phyloP scores from a whole-genome alignment of 2,797 vertebrate species.

The Tragelaphus eurycerus region DNA sequence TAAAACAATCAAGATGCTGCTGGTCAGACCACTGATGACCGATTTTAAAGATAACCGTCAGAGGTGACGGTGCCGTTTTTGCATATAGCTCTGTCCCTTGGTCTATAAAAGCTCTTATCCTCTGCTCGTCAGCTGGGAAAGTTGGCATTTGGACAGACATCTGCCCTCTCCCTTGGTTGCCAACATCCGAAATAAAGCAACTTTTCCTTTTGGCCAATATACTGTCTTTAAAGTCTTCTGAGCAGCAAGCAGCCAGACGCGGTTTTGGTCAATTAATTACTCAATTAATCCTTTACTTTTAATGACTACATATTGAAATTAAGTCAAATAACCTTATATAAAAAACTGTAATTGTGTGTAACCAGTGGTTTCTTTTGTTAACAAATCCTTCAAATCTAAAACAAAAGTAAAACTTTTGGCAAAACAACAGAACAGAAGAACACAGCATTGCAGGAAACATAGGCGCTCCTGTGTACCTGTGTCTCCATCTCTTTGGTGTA shows the following conservation, averaged over 20 bases:
- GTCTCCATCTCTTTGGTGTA: neutral
- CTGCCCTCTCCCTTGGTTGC: neutral
- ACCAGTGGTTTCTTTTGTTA: neutral
- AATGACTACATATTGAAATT: neutral
- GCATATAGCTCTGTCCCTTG: neutral
- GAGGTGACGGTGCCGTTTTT: neutral
- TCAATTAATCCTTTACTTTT: neutral
- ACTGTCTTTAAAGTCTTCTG: neutral
- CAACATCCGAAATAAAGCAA: neutral
- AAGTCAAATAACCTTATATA: neutral
- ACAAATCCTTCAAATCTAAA: neutral
- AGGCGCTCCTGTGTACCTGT: accelerated
- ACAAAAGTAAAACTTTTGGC: neutral
- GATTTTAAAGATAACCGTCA: neutral
- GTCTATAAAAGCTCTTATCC: neutral
- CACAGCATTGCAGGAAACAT: neutral
- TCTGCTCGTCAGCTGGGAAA: neutral
- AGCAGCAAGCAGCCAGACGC: neutral
- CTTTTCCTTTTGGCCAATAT: neutral
- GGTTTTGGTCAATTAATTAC: neutral
- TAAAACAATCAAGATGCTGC: neutral
- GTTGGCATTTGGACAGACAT: neutral
- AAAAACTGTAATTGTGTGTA: neutral
- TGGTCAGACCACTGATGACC: neutral
- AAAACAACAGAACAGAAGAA: neutral